A percentile compares a stretch with the other conserved stretches of the same genome.
Conservation (phyloP, 2,113 vertebrate genomes). For the Merops nubicus region DNA sequence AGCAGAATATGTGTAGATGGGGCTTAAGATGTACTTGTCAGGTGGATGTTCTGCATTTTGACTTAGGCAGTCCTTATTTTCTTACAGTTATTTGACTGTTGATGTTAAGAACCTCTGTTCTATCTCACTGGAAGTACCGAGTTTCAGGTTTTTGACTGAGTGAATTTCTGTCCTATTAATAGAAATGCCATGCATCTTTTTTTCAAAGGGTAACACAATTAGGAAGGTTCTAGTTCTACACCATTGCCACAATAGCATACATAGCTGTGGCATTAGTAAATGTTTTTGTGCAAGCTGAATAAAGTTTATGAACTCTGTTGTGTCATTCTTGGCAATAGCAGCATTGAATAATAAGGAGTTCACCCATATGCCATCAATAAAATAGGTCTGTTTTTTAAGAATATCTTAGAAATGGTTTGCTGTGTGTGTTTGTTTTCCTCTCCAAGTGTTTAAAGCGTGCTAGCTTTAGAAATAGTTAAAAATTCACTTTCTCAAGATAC, state of each 20-base stretch:
- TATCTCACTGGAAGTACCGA: neutral
- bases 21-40: neutral
- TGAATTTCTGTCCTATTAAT: neutral
- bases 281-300: neutral
- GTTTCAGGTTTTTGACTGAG: neutral
- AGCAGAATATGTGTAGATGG: neutral
- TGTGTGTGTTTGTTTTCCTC: neutral
- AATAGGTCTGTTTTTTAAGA: neutral
- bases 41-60: neutral
- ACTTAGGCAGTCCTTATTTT: neutral
- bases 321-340: slow-evolving; percentile 9
- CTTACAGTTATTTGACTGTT: neutral
- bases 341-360: neutral
- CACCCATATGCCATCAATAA: neutral
- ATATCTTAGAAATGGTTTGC: neutral
- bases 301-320: neutral
- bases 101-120: neutral
- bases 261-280: neutral
- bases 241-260: accelerated
- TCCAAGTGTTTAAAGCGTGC: neutral
- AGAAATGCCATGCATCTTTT: neutral
- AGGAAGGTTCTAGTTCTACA: neutral
- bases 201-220: neutral
- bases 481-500: neutral
- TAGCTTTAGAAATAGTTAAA: neutral